These are phyloP conservation scores for Thysanoteuthis rhombus DNA, from an alignment of 2,888 invertebrate genomes.

Conservation along the genomic window DNA sequence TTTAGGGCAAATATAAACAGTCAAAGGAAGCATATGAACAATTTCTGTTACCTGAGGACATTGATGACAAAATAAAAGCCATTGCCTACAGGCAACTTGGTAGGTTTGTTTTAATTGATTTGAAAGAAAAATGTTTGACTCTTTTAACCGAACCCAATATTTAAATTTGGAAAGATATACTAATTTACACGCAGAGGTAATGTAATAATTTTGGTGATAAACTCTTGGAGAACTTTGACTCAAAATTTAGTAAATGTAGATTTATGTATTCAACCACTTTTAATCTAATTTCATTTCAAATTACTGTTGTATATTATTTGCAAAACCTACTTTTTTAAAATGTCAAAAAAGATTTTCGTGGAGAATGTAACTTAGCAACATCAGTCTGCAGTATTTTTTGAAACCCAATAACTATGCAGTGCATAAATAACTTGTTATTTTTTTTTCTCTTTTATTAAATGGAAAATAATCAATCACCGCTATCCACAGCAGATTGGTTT, in stretches of 20 bases:
- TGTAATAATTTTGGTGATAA: background rate
- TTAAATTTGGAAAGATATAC: background rate
- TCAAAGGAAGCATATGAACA: constrained; percentile 93
- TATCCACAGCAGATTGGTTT: too few relatives aligned
- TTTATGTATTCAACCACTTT: background rate
- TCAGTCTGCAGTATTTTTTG: too few relatives aligned
- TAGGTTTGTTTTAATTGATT: too few relatives aligned
- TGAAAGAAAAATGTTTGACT: background rate
- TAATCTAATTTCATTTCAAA: background rate
- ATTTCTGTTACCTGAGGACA: constrained; percentile 83
- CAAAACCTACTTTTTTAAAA: too few relatives aligned
- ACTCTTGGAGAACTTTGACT: background rate
- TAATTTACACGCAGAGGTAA: background rate
- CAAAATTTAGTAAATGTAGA: background rate
- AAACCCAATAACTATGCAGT: too few relatives aligned
- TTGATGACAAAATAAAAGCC: constrained; percentile 84
- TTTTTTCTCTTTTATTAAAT: too few relatives aligned
- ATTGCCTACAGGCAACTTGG: constrained; percentile 93
- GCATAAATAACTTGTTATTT: too few relatives aligned
- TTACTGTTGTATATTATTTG: background rate
- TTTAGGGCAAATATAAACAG: constrained; percentile 81
- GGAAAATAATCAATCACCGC: too few relatives aligned
- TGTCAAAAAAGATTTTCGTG: too few relatives aligned
- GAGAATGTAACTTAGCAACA: too few relatives aligned
- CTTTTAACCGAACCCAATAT: too few relatives aligned